Evolutionary conservation across 2,113 vertebrate genomes (phyloP), one percentile per base, ranked within the genome.

Genomic region (Tauraco erythrolophus): DNA sequence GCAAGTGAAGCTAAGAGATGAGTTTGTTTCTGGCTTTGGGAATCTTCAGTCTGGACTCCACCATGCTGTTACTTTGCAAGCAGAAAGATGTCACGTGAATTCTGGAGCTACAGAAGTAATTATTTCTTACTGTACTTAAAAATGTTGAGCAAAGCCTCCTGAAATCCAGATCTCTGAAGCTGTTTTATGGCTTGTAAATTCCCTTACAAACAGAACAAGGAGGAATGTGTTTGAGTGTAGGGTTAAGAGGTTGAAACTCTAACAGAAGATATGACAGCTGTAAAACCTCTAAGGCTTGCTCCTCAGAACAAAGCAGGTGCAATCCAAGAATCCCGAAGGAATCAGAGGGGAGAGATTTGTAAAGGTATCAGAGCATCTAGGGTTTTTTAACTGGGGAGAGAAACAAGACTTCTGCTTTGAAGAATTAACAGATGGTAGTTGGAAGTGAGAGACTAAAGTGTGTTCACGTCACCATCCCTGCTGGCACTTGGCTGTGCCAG

Each of bases 401-500:
- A 62, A 82, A 9, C 4, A 6, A 5, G n/a, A 9, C 13, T 58
- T 71, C 28, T 88, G 27, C 31, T 66, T 45, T 33, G 58, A 70
- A 28, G 53, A 43, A 50, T 37, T 66, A 19, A 41, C 10, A 3
- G 33, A 9, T 70, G 43, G 9, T 62, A 15, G 35, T 19, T 84
- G 24, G 50, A 33, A 76, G 22, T 3, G 31, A 45, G 24, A 75
- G 39, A 21, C 28, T 21, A 1, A 46, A 46, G 45, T 18, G 33
- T 60, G 35, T 64, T 58, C 31, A 30, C 1, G 8, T 53, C 2
- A 1, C 18, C 10, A 0, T 37, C n/a, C 23, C 22, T 64, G 19
- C 56, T 85, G 79, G 70, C 57, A 37, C 25, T 16, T 45, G 19
- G 1, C 12, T 1, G 0, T 28, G 5, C 46, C 6, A 3, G 27